These are phyloP conservation scores for Bembecia ichneumoniformis DNA, from an alignment of 2,888 invertebrate genomes.

Conservation along the genomic window DNA sequence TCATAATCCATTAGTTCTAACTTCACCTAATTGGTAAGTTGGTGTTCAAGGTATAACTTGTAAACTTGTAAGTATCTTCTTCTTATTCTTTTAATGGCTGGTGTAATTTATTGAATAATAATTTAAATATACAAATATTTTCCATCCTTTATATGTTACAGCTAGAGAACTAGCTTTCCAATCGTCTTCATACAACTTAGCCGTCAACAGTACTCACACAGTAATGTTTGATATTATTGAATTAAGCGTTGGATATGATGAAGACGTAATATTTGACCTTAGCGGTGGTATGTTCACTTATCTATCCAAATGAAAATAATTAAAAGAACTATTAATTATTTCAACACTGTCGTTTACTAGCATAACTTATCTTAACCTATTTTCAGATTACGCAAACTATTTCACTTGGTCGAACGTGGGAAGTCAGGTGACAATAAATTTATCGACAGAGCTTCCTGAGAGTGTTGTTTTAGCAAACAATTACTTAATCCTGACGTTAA, in stretches of 20 bases:
- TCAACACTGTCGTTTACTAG: too few relatives aligned
- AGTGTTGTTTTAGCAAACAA: constrained; percentile 32
- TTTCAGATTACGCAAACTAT: constrained; percentile 32
- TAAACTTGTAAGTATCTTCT: too few relatives aligned
- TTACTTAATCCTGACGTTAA: constrained; percentile 34
- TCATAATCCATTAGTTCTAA: neutral
- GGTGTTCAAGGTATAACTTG: neutral
- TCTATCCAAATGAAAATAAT: too few relatives aligned
- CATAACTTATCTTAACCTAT: neutral
- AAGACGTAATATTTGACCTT: constrained; percentile 28
- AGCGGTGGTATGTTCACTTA: constrained; percentile 31
- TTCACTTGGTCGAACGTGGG: constrained; percentile 22
- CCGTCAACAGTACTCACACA: constrained; percentile 21
- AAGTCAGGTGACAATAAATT: constrained; percentile 25
- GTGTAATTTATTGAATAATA: too few relatives aligned
- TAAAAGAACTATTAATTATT: too few relatives aligned
- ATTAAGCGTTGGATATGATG: constrained; percentile 29
- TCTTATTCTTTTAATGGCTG: too few relatives aligned
- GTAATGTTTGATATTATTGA: constrained; percentile 27
- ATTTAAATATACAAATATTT: too few relatives aligned
- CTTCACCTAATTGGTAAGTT: neutral
- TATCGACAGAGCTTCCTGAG: constrained; percentile 25
- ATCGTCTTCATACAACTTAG: constrained; percentile 33
- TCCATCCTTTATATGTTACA: constrained; percentile 16
- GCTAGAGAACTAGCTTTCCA: constrained; percentile 41